phyloP scores from a whole-genome alignment of 92 coral and sea anemone species.

The Micromussa lordhowensis region DNA sequence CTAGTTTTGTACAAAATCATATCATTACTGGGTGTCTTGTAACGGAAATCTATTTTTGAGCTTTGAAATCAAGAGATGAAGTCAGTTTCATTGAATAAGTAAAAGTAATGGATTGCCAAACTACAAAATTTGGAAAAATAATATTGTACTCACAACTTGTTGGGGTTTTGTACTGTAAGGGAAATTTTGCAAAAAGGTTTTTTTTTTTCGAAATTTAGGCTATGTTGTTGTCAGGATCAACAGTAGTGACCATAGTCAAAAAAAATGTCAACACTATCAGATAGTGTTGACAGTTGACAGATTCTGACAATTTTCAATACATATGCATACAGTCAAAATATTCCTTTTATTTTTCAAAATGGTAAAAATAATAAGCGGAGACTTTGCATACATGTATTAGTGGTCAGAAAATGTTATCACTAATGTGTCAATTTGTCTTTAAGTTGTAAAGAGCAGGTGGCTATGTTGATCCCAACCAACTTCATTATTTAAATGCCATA shows the following conservation, averaged over 20 bases:
- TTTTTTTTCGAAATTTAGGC: neutral
- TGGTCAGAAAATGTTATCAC: too few relatives aligned
- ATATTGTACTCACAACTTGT: neutral
- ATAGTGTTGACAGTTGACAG: too few relatives aligned
- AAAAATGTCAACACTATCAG: too few relatives aligned
- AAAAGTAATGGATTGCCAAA: neutral
- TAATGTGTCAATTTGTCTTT: too few relatives aligned
- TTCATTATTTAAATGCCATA: neutral
- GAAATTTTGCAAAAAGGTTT: neutral
- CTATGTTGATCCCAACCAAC: neutral
- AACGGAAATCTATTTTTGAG: neutral
- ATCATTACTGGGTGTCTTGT: neutral
- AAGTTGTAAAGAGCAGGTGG: neutral
- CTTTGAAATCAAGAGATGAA: neutral
- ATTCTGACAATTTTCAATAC: too few relatives aligned
- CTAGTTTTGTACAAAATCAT: neutral
- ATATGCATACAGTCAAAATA: too few relatives aligned
- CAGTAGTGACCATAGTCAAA: neutral
- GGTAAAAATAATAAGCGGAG: too few relatives aligned
- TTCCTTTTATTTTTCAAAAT: too few relatives aligned
- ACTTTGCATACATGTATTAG: too few relatives aligned
- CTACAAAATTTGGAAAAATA: neutral
- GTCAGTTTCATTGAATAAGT: too few relatives aligned
- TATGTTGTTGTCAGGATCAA: neutral
- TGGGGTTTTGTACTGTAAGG: neutral